phyloP scores from a whole-genome alignment of 1,140 invertebrate genomes.

The Trichonephila clavata region DNA sequence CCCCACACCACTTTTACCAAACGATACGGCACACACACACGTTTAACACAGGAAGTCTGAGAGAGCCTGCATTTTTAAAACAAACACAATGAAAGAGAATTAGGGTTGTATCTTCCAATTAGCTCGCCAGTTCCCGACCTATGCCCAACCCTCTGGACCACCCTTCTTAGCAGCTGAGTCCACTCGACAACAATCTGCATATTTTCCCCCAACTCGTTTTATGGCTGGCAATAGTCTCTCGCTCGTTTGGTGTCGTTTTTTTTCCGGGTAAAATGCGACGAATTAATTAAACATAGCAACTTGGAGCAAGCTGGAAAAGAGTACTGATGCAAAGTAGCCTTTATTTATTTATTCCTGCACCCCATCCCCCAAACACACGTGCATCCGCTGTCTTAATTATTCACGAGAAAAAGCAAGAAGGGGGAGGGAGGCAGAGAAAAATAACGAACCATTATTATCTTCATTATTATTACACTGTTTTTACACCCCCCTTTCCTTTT shows the following conservation, averaged over 20 bases:
- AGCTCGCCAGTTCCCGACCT: slow-evolving; percentile 33
- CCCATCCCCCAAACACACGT: slow-evolving; percentile 41
- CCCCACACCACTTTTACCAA: not conserved
- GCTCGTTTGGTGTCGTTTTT: slow-evolving; percentile 19
- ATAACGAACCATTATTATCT: slow-evolving; percentile 73
- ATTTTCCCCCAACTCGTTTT: slow-evolving; percentile 60
- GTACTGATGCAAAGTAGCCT: not conserved
- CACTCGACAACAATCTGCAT: slow-evolving; percentile 63
- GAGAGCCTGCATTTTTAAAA: slow-evolving; percentile 43
- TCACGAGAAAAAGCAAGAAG: slow-evolving; percentile 59
- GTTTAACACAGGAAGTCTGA: slow-evolving; percentile 27
- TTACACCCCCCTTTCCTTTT: not conserved
- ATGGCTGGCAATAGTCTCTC: slow-evolving; percentile 41
- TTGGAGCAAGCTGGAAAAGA: not conserved
- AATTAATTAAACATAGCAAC: slow-evolving; percentile 76
- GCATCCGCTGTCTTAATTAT: slow-evolving; percentile 68
- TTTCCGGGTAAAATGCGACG: slow-evolving; percentile 57
- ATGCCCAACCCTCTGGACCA: slow-evolving; percentile 60
- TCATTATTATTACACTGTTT: slow-evolving; percentile 66
- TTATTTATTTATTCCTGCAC: slow-evolving; percentile 45
- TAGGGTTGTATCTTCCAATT: slow-evolving; percentile 64
- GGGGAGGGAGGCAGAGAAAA: slow-evolving; percentile 20
- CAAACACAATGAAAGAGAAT: slow-evolving; percentile 68
- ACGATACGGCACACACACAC: slow-evolving; percentile 7
- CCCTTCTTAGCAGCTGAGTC: slow-evolving; percentile 67